Evolutionary conservation across 2,113 vertebrate genomes (phyloP), one percentile per base, ranked within the genome.

Genomic region (Jaculus jaculus): DNA sequence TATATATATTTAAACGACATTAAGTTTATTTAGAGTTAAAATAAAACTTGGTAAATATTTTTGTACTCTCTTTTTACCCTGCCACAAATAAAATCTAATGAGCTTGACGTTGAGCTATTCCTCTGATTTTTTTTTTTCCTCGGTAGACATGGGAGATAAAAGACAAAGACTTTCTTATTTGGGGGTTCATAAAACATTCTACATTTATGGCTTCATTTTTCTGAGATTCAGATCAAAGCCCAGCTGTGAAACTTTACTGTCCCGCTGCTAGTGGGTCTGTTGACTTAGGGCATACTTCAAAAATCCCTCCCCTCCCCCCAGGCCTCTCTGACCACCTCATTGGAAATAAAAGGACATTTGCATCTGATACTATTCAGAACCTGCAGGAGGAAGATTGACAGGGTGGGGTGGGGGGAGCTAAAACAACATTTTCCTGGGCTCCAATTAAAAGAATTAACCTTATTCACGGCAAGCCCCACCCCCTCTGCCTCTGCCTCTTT

Each of bases 231-330:
- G 98, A 98, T 98, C 98, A 98, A 98, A 98, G 98, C 96, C 0
- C 58, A 94, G 96, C 98, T 98, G 98, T 98, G 98, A 98, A 98
- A 98, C 97, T 97, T 97, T 98, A 98, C 98, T 98, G 98, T 98
- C 98, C 98, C 98, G 93, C 97, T 96, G 98, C 98, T 98, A 84
- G 94, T 58, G 88, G 96, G 90, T 58, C 90, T 98, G 98, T 98
- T 98, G 98, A 98, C 97, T 98, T 98, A 98, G 97, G 97, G 97
- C 98, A 98, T 98, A 98, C 96, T 98, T 98, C 97, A 98, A 96
- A 98, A 98, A 98, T 98, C 98, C 98, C 97, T 95, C 89, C 97
- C 98, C 97, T 12, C 97, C 98, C 18, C 97, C 95, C 93, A 93
- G 92, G 97, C 98, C 97, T 97, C 97, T 97, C 97, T 93, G 98